Percentiles rank a stretch among this genome's conserved stretches.
These are phyloP conservation scores for Tichodroma muraria DNA, from an alignment of 2,113 vertebrate genomes.

Conservation along the genomic window DNA sequence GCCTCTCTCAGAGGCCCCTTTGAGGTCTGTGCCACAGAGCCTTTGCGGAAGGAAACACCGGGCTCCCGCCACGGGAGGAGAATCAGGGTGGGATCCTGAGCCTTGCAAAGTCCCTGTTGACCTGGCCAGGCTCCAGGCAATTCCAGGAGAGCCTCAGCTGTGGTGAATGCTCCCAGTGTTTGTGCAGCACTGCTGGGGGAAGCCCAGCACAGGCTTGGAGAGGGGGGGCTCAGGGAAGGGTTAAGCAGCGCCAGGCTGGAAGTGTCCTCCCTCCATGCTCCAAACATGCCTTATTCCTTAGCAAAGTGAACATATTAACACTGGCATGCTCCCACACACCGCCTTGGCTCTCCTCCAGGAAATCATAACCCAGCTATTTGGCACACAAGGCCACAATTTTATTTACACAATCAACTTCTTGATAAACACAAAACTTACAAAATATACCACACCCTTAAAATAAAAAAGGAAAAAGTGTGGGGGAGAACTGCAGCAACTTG, in stretches of 20 bases:
- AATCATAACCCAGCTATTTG: slow-evolving; percentile 43
- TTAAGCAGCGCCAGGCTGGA: slow-evolving; percentile 52
- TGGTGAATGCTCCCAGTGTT: slow-evolving; percentile 1
- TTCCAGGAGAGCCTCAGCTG: neutral
- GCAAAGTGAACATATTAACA: slow-evolving; percentile 61
- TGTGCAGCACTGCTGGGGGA: slow-evolving; percentile 9
- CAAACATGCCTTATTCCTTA: slow-evolving; percentile 57
- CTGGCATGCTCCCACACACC: slow-evolving; percentile 59
- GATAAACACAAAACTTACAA: slow-evolving; percentile 58
- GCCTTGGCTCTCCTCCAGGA: slow-evolving; percentile 50
- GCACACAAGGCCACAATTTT: slow-evolving; percentile 43
- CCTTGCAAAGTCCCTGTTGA: neutral
- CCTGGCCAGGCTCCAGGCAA: neutral
- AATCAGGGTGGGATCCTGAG: neutral
- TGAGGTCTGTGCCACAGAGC: neutral
- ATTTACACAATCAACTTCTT: slow-evolving; percentile 62
- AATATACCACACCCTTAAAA: slow-evolving; percentile 28
- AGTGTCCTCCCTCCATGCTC: slow-evolving; percentile 50
- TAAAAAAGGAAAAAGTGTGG: neutral
- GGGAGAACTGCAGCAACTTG: neutral
- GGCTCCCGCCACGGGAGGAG: neutral
- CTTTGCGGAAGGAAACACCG: neutral
- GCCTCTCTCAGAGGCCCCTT: neutral
- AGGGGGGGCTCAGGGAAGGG: slow-evolving; percentile 49
- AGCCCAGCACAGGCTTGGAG: neutral